Conservation (phyloP, 2,888 invertebrate species). For the Oscheius sp. region DNA sequence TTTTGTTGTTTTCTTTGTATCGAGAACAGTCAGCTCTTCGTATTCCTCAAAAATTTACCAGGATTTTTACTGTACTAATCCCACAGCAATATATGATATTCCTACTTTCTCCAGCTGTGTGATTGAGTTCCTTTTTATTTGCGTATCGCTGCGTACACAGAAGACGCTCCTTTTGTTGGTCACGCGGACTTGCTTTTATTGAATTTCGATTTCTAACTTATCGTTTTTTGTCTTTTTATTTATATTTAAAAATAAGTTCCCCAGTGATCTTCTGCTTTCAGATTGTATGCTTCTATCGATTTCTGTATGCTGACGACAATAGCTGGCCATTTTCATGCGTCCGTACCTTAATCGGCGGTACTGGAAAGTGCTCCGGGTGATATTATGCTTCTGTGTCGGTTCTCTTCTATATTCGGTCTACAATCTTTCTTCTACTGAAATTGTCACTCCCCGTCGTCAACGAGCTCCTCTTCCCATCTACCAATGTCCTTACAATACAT, state of each 20-base stretch:
- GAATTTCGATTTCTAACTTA: background rate
- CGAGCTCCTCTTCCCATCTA: constrained; percentile 14
- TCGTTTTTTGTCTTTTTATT: background rate
- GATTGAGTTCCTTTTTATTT: background rate
- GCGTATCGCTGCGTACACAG: background rate
- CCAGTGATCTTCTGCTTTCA: constrained; percentile 5
- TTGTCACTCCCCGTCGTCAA: background rate
- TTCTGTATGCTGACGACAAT: constrained; percentile 23
- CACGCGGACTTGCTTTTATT: background rate
- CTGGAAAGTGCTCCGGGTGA: constrained; percentile 21
- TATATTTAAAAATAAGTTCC: background rate
- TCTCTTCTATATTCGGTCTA: background rate
- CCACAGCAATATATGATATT: too few species aligned
- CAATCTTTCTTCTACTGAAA: background rate
- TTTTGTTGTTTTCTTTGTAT: too few species aligned
- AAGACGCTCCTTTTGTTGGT: too few species aligned
- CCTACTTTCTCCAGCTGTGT: background rate
- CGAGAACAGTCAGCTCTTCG: too few species aligned
- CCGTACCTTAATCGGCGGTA: constrained; percentile 38
- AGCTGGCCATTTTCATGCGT: constrained; percentile 21
- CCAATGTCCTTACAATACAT: constrained; percentile 15
- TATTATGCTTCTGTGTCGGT: background rate
- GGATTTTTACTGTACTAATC: too few species aligned
- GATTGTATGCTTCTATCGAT: background rate
- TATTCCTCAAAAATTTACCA: too few species aligned